Base-by-base conservation (phyloP, 2,888 invertebrate species). In the Drosophila leonis region DNA sequence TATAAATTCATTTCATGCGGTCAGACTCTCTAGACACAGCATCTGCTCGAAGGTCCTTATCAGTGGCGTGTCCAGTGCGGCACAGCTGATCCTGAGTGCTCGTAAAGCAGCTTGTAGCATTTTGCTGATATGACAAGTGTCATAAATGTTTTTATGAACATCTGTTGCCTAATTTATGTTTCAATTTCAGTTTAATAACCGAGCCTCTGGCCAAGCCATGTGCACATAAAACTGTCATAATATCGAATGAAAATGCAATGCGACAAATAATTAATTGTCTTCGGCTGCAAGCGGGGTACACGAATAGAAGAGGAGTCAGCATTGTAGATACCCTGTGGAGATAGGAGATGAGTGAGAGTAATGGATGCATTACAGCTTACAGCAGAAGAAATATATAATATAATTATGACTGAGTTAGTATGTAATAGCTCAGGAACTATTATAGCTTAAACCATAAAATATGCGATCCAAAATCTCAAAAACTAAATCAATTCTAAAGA, bases 161-260 rank as follows among this genome's bases (percentile, higher is more conserved):
- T 87, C 75, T 87, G 83, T 82, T 87, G 79, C 88, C 72, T 83
- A 83, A 84, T 88, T 84, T 84, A 84, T 84, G 84, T 81, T 88
- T 83, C 84, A 84, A 83, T 85, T 70, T 54, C 78, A 69, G 56
- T 65, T 65, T 66, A 70, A 70, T 71, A 63, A 64, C 35, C 55
- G 39, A 39, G 52, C 61, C 49, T 13, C 33, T 18, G 44, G 31
- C 46, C 41, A 44, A 8, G 9, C 42, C 15, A 35, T 54, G 60
- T 57, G 65, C 71, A 71, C 78, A 88, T 88, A 83, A 88, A 90
- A 85, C 78, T 80, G 87, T 87, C 90, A 90, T 76, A 85, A 87
- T 75, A 84, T 79, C 75, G 76, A 76, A 87, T 83, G 78, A 76
- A 90, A 87, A 72, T 66, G 82, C 79, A 81, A 18, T 76, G 61